These are phyloP conservation scores for Nomia melanderi DNA, from an alignment of 1,140 invertebrate species.

Conservation along the genomic window DNA sequence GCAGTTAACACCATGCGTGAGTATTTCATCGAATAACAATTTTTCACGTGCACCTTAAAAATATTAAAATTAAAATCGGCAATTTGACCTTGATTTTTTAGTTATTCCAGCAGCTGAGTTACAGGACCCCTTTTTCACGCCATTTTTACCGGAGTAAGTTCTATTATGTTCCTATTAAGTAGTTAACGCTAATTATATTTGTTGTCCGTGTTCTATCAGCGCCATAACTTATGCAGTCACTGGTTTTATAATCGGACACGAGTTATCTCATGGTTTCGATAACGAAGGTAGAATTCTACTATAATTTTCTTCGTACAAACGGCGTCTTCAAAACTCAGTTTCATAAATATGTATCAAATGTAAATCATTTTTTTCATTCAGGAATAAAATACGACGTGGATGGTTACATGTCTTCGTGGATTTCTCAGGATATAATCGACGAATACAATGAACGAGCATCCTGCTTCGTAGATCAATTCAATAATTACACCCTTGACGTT, in stretches of 20 bases:
- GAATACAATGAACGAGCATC: conserved; percentile 86
- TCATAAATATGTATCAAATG: neutral
- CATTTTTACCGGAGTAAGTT: conserved; percentile 65
- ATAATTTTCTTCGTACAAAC: neutral
- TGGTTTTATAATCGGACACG: conserved; percentile 84
- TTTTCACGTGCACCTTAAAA: neutral
- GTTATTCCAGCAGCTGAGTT: conserved; percentile 87
- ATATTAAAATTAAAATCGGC: neutral
- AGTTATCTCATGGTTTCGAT: conserved; percentile 85
- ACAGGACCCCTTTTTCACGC: conserved; percentile 84
- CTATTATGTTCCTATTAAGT: conserved; percentile 18
- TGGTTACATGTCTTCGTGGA: conserved; percentile 88
- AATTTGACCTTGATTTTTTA: conserved; percentile 67
- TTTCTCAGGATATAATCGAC: conserved; percentile 86
- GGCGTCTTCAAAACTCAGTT: neutral
- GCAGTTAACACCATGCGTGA: conserved; percentile 86
- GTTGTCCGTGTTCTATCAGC: conserved; percentile 77
- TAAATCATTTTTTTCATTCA: conserved; percentile 20
- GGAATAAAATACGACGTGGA: conserved; percentile 85
- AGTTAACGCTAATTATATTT: conserved; percentile 20
- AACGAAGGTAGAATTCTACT: conserved; percentile 71
- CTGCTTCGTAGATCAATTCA: conserved; percentile 93
- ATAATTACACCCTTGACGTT: conserved; percentile 16
- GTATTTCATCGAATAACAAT: conserved; percentile 55
- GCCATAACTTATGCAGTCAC: conserved; percentile 84